Percentiles rank a stretch among this genome's conserved stretches.
These are phyloP conservation scores for Halichondria panicea DNA, from an alignment of 37 sponge, comb jelly and placozoan species.

Conservation along the genomic window DNA sequence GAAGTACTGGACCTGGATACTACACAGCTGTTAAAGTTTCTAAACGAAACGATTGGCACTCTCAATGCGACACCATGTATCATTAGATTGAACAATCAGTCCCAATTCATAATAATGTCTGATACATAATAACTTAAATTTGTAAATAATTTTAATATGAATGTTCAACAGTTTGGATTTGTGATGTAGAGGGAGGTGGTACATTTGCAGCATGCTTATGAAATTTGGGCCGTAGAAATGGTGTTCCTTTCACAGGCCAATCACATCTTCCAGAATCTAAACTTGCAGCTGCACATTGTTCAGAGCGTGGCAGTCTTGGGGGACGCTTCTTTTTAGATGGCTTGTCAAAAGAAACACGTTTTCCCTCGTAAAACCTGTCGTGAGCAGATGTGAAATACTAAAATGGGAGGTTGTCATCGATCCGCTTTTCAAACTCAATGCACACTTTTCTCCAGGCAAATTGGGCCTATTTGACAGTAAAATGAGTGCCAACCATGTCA, in stretches of 20 bases:
- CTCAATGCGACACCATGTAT: neutral
- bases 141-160: slow-evolving; percentile 7
- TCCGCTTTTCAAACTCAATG: slow-evolving; percentile 6
- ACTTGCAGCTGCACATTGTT: neutral
- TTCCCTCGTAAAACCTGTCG: slow-evolving; percentile 22
- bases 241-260: neutral
- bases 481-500: slow-evolving; percentile 19
- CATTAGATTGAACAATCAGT: too few relatives aligned
- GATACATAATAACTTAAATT: neutral
- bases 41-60: neutral
- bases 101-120: neutral
- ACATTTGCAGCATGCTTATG: slow-evolving; percentile 5
- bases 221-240: neutral
- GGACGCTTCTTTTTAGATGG: neutral
- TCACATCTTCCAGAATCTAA: neutral
- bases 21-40: neutral
- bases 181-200: slow-evolving; percentile 9
- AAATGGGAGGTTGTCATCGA: slow-evolving; percentile 3
- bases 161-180: slow-evolving; percentile 1
- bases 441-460: slow-evolving; percentile 16
- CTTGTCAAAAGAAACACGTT: neutral
- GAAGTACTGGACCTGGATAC: slow-evolving; percentile 9
- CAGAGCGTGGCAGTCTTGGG: neutral
- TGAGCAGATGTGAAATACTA: slow-evolving; percentile 15
- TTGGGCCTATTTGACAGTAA: slow-evolving; percentile 7